Evolutionary conservation across 1,140 invertebrate genomes (phyloP), one percentile per base, ranked within the genome.

Genomic region (Solenopsis invicta): DNA sequence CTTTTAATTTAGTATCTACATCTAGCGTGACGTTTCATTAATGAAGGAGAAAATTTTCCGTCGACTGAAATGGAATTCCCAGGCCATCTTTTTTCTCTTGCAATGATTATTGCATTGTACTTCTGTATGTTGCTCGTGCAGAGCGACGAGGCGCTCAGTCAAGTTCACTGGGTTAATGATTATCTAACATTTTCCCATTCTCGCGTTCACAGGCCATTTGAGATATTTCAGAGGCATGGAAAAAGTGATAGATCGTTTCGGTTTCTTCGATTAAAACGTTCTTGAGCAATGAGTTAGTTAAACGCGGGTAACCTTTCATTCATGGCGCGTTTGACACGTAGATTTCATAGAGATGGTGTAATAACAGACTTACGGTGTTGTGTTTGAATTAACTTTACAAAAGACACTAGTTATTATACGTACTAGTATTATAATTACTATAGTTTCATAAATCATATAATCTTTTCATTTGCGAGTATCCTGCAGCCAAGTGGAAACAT

Each of bases 161-260:
- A 71, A 89, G 87, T 81, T 92, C 85, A 90, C 86, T 92, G 64
- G 89, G 86, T 90, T 91, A 91, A 92, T 64, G 86, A 86, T 74
- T 81, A 89, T 82, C 77, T 84, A 52, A 62, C 86, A 59, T 85
- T 86, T 74, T 54, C 56, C 4, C 24, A 52, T 50, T 8, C 29
- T 50, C 61, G 61, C 18, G 16, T 78, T 78, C 77, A 13, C 34
- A 48, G 45, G 9, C 21, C 29, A 21, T 41, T 81, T 12, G 21
- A 45, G 45, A 66, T 41, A 41, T 81, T 69, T 5, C 34, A n/a
- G 6, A 81, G 77, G 77, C 34, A 52, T 16, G 48, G 34, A 80
- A 69, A 67, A 50, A 80, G 52, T 81, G 64, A 71, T 71, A 54
- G 45, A 80, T 69, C 48, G 48, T 71, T 71, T 81, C 48, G 67